Evolutionary conservation across 2,797 vertebrate genomes (phyloP), one percentile per base, ranked within the genome.

Genomic region (Borostomias antarcticus): DNA sequence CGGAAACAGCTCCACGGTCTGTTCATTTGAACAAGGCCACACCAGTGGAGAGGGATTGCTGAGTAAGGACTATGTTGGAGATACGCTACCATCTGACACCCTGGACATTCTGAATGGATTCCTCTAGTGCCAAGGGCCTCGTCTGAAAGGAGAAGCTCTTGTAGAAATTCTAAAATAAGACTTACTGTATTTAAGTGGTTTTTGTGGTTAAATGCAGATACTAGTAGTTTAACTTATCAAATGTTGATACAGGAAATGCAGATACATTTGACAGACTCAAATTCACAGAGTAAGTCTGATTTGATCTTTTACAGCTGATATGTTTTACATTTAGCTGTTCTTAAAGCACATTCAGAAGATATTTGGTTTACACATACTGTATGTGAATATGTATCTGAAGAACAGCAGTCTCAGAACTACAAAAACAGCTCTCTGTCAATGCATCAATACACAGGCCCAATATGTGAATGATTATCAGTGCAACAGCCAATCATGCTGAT

Each of bases 391-490:
- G 48, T 10, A 54, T 29, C 52, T n/a, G 52, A 29, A 29, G 2
- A 54, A 56, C 29, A 21, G 29, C 29, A 56, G 17, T 9, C 17
- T 10, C 7, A n/a, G 29, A 32, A 30, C 53, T 56, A n/a, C 53
- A 56, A 56, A 56, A 33, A 32, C 53, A 56, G 8, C 2, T 56
- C 29, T 56, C 29, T 30, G n/a, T 56, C 52, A n/a, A 56, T 56
- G 29, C n/a, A 21, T 32, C 53, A 56, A 56, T n/a, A 32, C 53
- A 1, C 51, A 26, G 26, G 8, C 28, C 29, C 48, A 51, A 21
- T n/a, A 28, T 56, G 19, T 19, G n/a, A 9, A 50, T 3, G 23
- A 21, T 56, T 56, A 56, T 56, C 17, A 10, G 29, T 10, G 29
- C 29, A 56, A 56, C 29, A 56, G 32, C 53, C 30, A 56, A 30